Evolutionary conservation across 2,888 invertebrate species (phyloP).

Genomic region (Brachypterus glaber): DNA sequence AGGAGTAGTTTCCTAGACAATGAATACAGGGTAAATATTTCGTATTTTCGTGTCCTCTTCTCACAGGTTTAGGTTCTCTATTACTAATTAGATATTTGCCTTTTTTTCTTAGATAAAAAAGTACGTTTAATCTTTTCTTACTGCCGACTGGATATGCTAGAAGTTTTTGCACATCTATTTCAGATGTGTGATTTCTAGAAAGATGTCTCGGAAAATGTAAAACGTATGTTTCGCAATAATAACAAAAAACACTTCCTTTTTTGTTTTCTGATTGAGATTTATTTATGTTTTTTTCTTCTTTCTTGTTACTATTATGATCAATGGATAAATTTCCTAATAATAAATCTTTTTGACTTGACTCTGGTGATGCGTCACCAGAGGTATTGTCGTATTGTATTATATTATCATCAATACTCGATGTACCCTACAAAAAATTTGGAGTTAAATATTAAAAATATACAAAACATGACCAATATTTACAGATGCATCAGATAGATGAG

Average conservation of each 20-base stretch:
- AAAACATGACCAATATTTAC: too few species aligned
- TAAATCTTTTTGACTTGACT: too few species aligned
- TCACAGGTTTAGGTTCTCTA: conserved; percentile 1
- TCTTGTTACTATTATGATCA: too few species aligned
- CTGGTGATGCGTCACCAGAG: too few species aligned
- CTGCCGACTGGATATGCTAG: neutral
- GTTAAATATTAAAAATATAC: too few species aligned
- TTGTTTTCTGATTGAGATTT: neutral
- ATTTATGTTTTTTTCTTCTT: too few species aligned
- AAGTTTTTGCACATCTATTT: conserved; percentile 1
- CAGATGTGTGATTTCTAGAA: neutral
- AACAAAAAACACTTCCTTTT: neutral
- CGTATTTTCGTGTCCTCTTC: conserved; percentile 4
- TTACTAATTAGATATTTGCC: neutral
- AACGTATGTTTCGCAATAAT: neutral
- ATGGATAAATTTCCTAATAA: too few species aligned
- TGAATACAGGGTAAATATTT: conserved; percentile 5
- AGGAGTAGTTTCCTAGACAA: conserved; percentile 5
- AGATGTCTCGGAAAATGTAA: conserved; percentile 4
- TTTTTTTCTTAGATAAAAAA: neutral
- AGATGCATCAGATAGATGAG: too few species aligned
- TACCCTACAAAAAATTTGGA: too few species aligned
- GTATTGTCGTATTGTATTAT: too few species aligned
- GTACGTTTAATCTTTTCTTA: neutral
- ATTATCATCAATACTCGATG: too few species aligned